Conservation (phyloP, 2,797 vertebrate species). For the Pempheris klunzingeri region DNA sequence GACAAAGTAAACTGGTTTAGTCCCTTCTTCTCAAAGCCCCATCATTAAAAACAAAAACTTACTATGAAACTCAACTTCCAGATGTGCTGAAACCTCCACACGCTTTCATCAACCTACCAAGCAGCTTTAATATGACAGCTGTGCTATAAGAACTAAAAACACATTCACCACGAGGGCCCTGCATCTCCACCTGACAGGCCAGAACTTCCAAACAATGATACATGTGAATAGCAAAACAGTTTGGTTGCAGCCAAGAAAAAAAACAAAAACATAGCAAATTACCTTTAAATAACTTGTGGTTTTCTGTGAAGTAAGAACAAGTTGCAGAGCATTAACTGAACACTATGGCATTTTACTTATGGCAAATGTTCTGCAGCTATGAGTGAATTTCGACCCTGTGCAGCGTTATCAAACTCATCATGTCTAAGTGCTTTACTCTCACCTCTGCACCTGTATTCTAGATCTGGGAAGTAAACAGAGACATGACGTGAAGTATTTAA, state of each 20-base stretch:
- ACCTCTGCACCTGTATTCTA: background rate
- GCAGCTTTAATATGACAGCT: constrained; percentile 11
- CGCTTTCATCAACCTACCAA: constrained; percentile 22
- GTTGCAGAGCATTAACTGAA: background rate
- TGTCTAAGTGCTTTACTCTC: background rate
- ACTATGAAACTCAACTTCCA: constrained; percentile 5
- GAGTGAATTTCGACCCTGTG: constrained; percentile 15
- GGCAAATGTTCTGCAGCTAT: constrained; percentile 29
- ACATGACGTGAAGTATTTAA: constrained; percentile 11
- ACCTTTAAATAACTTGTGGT: constrained; percentile 10
- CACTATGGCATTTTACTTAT: constrained; percentile 33
- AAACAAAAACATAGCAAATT: constrained; percentile 10
- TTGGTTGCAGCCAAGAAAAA: constrained; percentile 37
- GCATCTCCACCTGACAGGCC: background rate
- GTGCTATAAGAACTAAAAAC: constrained; percentile 28
- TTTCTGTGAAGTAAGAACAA: constrained; percentile 19
- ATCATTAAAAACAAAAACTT: constrained; percentile 1
- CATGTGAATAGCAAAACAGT: background rate
- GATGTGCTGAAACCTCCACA: constrained; percentile 35
- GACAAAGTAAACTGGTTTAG: constrained; percentile 24
- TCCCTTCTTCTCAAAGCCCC: constrained; percentile 37
- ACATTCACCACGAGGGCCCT: background rate
- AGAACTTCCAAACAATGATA: constrained; percentile 22
- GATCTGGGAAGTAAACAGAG: constrained; percentile 48
- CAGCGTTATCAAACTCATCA: background rate